Evolutionary conservation across 2,113 vertebrate genomes (phyloP), one percentile per base, ranked within the genome.

Genomic region (Neolamprologus modestus): DNA sequence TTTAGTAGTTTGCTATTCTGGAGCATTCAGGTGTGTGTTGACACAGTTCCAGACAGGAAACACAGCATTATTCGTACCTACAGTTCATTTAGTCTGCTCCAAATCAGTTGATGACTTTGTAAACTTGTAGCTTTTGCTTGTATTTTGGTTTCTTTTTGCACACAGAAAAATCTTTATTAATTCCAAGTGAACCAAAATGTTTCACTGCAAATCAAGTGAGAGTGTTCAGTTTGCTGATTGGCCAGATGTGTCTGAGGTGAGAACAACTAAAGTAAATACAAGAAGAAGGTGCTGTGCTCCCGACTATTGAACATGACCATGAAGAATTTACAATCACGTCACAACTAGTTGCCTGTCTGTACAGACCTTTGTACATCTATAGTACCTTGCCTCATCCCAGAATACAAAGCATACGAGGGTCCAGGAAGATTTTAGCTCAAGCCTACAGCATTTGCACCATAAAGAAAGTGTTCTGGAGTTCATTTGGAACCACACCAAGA

Each of bases 101-200:
- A 19, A 33, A 33, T 33, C 59, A 33, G 28, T 7, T 63, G 4
- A 63, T 63, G 28, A 63, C 28, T 33, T 63, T 63, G 28, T 63
- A 7, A 63, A 33, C 59, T 33, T 63, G 57, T 33, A 61, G 57
- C 57, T 61, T 61, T 61, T 33, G 16, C 57, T 61, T 17, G 14
- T 61, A 31, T 61, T 61, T 33, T 61, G 28, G 28, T 61, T 61
- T 61, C 8, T 33, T 61, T 61, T 61, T 17, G 1, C 57, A 61
- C 26, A 0, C 3, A 33, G 59, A 61, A 33, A 19, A 19, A 63
- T 63, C 9, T 17, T 0, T 19, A 19, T 63, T 3, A 0, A 63
- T 63, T 63, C 28, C 28, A 33, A 63, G 28, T 63, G 5, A 63
- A 63, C 59, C 59, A 33, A 19, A 63, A 33, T 33, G 5, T 63